Percentiles rank a stretch among this genome's conserved stretches.
Evolutionary conservation across 2,888 invertebrate genomes (phyloP).

Genomic region (Coecobrya sp.): DNA sequence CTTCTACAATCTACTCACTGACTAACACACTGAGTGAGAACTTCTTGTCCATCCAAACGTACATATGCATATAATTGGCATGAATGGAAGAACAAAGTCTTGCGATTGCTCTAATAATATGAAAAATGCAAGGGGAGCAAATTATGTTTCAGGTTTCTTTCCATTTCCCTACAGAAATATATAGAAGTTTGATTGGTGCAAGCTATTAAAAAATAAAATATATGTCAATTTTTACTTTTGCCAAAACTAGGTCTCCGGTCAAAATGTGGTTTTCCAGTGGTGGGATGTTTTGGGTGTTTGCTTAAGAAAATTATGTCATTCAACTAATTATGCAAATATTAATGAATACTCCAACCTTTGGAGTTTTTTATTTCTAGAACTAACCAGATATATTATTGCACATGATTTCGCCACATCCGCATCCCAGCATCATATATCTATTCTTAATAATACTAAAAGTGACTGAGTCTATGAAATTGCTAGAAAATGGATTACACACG

Average conservation of each 20-base stretch:
- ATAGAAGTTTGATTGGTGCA: background rate
- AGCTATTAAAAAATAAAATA: background rate
- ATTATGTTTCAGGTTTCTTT: background rate
- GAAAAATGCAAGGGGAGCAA: background rate
- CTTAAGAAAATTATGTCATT: background rate
- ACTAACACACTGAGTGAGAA: background rate
- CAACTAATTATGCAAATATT: background rate
- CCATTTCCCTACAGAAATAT: background rate
- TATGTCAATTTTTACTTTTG: background rate
- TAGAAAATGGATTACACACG: slow-evolving; percentile 43
- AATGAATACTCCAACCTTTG: background rate
- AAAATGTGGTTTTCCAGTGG: background rate
- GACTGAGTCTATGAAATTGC: background rate
- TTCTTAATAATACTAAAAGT: background rate
- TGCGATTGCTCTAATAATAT: background rate
- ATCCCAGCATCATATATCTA: background rate
- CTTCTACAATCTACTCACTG: background rate
- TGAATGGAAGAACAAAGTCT: background rate
- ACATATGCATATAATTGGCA: background rate
- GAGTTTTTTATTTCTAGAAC: background rate
- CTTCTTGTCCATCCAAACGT: background rate
- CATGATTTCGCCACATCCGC: slow-evolving; percentile 9
- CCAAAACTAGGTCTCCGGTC: background rate
- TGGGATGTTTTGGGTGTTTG: background rate
- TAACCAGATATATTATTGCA: background rate